Conservation (phyloP, 2,113 vertebrate genomes). For the Cryptomyrus ogoouensis region DNA sequence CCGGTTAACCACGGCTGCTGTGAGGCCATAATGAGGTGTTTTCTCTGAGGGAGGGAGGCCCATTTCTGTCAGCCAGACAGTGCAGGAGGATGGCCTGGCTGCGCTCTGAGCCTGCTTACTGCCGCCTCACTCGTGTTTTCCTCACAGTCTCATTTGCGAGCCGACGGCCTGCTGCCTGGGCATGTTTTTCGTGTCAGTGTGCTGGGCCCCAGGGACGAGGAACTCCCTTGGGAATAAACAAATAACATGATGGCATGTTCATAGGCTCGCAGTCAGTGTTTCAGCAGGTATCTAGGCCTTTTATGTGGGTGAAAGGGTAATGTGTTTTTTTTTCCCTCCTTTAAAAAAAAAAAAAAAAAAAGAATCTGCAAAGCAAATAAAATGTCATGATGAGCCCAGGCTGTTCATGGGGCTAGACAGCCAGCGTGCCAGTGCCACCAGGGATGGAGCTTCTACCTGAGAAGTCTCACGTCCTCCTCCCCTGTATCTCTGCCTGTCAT, state of each 20-base stretch:
- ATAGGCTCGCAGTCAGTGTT: neutral
- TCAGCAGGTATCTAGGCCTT: neutral
- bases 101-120: neutral
- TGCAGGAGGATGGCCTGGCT: neutral
- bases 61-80: neutral
- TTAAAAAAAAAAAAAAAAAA: neutral
- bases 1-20: neutral
- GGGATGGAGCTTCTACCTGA: neutral
- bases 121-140: neutral
- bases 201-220: neutral
- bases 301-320: neutral
- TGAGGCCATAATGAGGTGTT: neutral
- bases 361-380: neutral
- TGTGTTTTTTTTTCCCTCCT: neutral
- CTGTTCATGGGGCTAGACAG: neutral
- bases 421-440: neutral
- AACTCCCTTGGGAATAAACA: neutral
- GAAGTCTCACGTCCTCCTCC: neutral
- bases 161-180: neutral
- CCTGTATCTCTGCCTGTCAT: neutral
- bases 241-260: neutral
- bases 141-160: neutral
- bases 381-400: neutral
- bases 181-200: neutral
- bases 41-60: neutral